phyloP scores from a whole-genome alignment of 2,797 vertebrate species.

The Oryzias dopingdopingensis region DNA sequence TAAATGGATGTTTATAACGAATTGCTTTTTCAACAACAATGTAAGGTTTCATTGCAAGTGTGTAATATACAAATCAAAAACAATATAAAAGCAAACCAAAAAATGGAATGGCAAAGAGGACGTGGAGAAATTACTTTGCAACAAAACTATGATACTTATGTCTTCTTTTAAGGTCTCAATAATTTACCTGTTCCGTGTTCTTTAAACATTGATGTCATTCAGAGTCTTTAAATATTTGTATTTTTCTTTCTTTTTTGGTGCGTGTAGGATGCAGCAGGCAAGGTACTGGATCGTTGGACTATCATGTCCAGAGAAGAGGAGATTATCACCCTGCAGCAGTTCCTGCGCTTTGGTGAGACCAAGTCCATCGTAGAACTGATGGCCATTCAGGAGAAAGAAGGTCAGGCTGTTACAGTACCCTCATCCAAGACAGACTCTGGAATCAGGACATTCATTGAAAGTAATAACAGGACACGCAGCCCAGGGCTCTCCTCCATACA shows the following conservation, averaged over 20 bases:
- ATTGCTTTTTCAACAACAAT: too few relatives aligned
- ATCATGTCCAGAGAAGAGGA: conserved; percentile 99
- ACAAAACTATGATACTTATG: too few relatives aligned
- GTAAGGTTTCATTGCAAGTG: too few relatives aligned
- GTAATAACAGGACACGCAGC: conserved; percentile 97
- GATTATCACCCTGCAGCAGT: conserved; percentile 99
- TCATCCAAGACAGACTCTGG: conserved; percentile 98
- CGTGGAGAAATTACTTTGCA: too few relatives aligned
- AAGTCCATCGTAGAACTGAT: conserved; percentile 99
- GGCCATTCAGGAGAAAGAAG: conserved; percentile 99
- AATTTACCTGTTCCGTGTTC: conserved; percentile 55
- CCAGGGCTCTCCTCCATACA: conserved; percentile 91
- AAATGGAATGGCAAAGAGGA: too few relatives aligned
- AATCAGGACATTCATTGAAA: conserved; percentile 99
- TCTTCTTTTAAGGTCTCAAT: conserved; percentile 50
- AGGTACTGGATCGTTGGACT: conserved; percentile 99
- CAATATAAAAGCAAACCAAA: too few relatives aligned
- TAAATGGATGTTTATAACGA: too few relatives aligned
- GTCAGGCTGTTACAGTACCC: conserved; percentile 95
- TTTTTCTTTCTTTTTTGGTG: conserved; percentile 90
- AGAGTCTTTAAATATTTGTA: conserved; percentile 90
- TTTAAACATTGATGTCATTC: conserved; percentile 82
- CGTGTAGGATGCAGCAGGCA: conserved; percentile 97
- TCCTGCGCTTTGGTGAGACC: conserved; percentile 98
- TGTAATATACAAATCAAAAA: too few relatives aligned